Evolutionary conservation across 2,113 vertebrate genomes (phyloP), one percentile per base, ranked within the genome.

Genomic region (Cryptotis parvus): DNA sequence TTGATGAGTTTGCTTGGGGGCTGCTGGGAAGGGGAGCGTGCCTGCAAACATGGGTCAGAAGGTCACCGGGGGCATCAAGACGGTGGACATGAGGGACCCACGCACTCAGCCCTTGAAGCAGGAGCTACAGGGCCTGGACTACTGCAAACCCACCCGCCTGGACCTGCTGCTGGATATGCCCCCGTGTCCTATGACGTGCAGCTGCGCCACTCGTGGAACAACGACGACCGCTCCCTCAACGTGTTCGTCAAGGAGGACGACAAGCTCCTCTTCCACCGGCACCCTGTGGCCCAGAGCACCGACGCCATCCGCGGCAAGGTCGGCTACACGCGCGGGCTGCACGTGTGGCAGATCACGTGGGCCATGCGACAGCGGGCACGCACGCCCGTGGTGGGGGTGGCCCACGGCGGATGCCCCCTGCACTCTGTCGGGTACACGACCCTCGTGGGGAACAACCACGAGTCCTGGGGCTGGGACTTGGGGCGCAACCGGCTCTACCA

Each of bases 391-490:
- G 99, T 99, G 0, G 99, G 99, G 0, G 99, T 99, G 92, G 99
- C 99, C 99, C 0, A 99, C 99, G 0, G 98, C 98, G 0, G 99
- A 99, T 0, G 99, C 99, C 1, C 99, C 1, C 86, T 99, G 65
- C 99, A 99, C 95, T 99, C 99, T 0, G 99, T 99, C 9, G 99
- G 99, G 8, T 99, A 99, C 97, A 99, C 99, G 0, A 99, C 99
- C 0, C 98, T 99, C 0, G 98, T 99, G 37, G 99, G 99, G 0
- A 99, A 98, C 93, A 99, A 99, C 95, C 97, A 97, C 0, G 99
- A 99, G 93, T 99, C 99, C 31, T 99, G 99, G 99, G 99, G 99
- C 66, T 99, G 99, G 99, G 99, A 99, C 97, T 98, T 99, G 49
- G 99, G 99, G 37, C 98, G 99, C 31, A 99, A 99, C 98, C 99